These are phyloP conservation scores for Oscheius sp. DNA, from an alignment of 1,140 invertebrate species.

Conservation along the genomic window DNA sequence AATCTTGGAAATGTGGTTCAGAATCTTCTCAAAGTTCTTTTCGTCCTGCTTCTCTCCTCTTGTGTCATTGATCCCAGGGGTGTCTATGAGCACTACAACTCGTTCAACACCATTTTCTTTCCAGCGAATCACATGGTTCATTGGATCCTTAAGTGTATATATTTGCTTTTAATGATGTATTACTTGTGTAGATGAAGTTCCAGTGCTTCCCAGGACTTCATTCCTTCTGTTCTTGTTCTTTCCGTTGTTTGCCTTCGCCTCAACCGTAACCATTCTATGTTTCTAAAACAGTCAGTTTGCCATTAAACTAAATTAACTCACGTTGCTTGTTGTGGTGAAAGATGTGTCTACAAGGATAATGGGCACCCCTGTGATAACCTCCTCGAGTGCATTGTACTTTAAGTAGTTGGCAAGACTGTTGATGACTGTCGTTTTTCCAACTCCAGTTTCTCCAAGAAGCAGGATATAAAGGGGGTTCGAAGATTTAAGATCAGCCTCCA, in stretches of 20 bases:
- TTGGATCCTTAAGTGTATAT: background rate
- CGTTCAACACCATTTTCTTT: background rate
- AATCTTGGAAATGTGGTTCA: background rate
- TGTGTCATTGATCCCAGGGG: background rate
- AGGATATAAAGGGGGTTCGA: too few relatives aligned
- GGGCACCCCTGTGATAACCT: background rate
- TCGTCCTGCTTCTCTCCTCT: background rate
- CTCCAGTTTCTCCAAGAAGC: conserved; percentile 12
- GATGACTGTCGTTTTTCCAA: conserved; percentile 8
- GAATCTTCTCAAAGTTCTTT: background rate
- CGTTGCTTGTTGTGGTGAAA: background rate
- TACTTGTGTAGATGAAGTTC: background rate
- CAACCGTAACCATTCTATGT: background rate
- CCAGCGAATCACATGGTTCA: background rate
- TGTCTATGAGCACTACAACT: background rate
- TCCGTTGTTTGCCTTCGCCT: background rate
- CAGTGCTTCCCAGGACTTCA: background rate
- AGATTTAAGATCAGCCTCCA: too few relatives aligned
- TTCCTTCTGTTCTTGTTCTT: background rate
- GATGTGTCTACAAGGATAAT: background rate
- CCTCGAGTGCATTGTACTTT: background rate
- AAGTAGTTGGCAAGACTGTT: conserved; percentile 2
- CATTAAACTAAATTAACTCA: background rate
- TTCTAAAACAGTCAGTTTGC: background rate
- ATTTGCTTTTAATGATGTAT: background rate